Percentiles rank a stretch among this genome's conserved stretches.
Conservation (phyloP, 2,113 vertebrate species). For the Paracanthobrama guichenoti region DNA sequence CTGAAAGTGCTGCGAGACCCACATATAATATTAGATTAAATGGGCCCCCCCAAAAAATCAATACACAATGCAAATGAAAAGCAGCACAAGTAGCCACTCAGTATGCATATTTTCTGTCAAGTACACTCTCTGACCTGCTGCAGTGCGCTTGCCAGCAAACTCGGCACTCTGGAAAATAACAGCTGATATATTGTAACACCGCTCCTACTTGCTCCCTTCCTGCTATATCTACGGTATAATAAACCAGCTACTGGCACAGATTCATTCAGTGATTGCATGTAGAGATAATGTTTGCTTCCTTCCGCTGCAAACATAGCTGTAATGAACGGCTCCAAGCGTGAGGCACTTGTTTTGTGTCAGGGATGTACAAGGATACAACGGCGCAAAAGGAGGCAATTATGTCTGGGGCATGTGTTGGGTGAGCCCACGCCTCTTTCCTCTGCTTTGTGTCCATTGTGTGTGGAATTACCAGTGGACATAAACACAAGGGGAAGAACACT, state of each 20-base stretch:
- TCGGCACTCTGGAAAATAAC: conserved; percentile 77
- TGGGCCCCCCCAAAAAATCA: conserved; percentile 76
- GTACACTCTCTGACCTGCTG: conserved; percentile 81
- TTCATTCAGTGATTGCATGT: conserved; percentile 67
- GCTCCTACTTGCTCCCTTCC: conserved; percentile 67
- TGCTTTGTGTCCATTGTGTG: conserved; percentile 73
- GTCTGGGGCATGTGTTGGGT: conserved; percentile 70
- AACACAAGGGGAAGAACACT: conserved; percentile 63
- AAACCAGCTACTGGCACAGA: conserved; percentile 57
- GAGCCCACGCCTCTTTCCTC: conserved; percentile 71
- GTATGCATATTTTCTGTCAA: conserved; percentile 84
- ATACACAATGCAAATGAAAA: conserved; percentile 83
- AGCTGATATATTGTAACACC: conserved; percentile 75
- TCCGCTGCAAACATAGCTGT: conserved; percentile 72
- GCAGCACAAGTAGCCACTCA: conserved; percentile 80
- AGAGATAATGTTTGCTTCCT: conserved; percentile 71
- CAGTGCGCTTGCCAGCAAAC: conserved; percentile 69
- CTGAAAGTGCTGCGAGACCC: conserved; percentile 74
- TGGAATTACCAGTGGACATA: conserved; percentile 70
- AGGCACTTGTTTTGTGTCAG: conserved; percentile 76
- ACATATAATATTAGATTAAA: conserved; percentile 83
- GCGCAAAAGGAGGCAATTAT: conserved; percentile 79
- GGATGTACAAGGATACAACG: conserved; percentile 67
- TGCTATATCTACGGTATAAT: conserved; percentile 70
- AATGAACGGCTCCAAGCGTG: conserved; percentile 72